Evolutionary conservation across 2,797 vertebrate genomes (phyloP).

Genomic region (Taenioides sp.): DNA sequence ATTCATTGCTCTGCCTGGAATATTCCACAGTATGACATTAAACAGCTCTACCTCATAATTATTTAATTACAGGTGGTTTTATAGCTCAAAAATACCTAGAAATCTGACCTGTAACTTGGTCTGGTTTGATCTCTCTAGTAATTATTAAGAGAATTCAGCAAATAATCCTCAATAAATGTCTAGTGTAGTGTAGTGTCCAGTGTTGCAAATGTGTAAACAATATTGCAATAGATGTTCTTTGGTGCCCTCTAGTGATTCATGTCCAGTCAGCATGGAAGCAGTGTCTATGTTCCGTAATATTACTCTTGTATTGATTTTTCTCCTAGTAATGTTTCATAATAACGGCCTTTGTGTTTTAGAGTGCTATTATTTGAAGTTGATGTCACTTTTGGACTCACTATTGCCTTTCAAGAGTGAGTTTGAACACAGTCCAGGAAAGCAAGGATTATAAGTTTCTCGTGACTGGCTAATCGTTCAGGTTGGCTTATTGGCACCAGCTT

Average conservation of each 20-base stretch:
- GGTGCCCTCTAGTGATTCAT: neutral
- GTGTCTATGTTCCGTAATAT: neutral
- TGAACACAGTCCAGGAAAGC: slow-evolving; percentile 14
- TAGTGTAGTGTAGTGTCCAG: too few relatives aligned
- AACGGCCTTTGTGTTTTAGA: slow-evolving; percentile 9
- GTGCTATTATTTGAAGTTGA: slow-evolving; percentile 3
- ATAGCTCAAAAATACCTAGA: too few relatives aligned
- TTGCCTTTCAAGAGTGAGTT: slow-evolving; percentile 18
- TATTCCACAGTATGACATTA: too few relatives aligned
- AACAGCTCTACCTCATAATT: too few relatives aligned
- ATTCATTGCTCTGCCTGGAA: too few relatives aligned
- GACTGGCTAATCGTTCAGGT: slow-evolving; percentile 20
- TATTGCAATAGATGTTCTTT: neutral
- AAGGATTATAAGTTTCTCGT: slow-evolving; percentile 12
- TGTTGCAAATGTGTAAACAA: too few relatives aligned
- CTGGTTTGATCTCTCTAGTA: too few relatives aligned
- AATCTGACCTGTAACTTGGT: too few relatives aligned
- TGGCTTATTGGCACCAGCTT: neutral
- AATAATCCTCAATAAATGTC: too few relatives aligned
- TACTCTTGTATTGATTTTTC: neutral
- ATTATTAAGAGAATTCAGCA: too few relatives aligned
- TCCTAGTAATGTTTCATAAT: neutral
- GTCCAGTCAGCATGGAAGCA: neutral
- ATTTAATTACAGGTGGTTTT: too few relatives aligned
- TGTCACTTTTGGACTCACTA: neutral